Conservation (phyloP, 2,888 invertebrate genomes). For the Metacarcinus magister region DNA sequence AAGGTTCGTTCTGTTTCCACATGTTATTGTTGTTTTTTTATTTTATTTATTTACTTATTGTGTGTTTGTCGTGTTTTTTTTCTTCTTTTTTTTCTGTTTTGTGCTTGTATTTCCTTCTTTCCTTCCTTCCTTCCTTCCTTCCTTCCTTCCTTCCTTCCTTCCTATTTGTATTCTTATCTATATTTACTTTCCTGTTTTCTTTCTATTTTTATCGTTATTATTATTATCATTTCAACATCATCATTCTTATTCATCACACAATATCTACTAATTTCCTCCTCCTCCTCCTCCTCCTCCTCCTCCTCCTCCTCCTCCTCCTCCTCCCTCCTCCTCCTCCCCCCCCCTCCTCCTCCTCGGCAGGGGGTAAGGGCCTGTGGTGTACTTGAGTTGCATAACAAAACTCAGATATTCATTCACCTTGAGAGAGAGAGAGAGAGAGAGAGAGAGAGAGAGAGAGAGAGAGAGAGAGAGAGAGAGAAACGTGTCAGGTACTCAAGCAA, state of each 20-base stretch:
- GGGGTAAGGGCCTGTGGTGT: no score
- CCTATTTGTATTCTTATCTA: neutral
- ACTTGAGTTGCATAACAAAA: no score
- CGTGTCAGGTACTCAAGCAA: no score
- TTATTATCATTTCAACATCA: neutral
- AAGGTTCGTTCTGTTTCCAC: neutral
- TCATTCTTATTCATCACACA: neutral
- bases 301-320: no score
- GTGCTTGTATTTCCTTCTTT: neutral
- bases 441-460: no score
- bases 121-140: no score
- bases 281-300: neutral
- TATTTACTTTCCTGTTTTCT: neutral
- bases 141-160: no score
- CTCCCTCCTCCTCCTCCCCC: no score
- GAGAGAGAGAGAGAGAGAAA: no score
- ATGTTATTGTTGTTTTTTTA: neutral
- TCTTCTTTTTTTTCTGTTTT: neutral
- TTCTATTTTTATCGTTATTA: neutral
- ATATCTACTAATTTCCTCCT: neutral
- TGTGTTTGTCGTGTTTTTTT: neutral
- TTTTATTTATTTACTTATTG: neutral
- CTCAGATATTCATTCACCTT: no score
- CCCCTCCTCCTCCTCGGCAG: no score
- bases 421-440: no score